Evolutionary conservation across 1,140 invertebrate genomes (phyloP), one percentile per base, ranked within the genome.

Genomic region (Ruditapes philippinarum): DNA sequence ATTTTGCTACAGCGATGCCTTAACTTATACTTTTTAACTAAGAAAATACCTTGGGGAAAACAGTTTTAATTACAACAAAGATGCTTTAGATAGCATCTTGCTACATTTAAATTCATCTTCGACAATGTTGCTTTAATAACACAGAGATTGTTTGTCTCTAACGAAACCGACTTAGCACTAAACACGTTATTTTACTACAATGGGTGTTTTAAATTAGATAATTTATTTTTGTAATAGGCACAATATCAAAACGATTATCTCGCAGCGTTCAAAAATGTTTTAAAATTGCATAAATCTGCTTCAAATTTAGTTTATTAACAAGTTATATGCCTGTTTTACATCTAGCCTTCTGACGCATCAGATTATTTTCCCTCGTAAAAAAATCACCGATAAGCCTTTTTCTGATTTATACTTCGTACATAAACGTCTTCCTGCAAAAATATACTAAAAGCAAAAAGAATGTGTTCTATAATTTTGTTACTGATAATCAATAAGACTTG

Each of bases 211-310:
- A 36, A 51, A 78, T 78, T 57, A 78, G 45, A 78, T 78, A 25
- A 78, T 78, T 33, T 78, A 36, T 51, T 49, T 78, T 33, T 0
- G 28, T 78, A 54, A 78, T 78, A 78, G 45, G 45, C 74, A 38
- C 49, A 78, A 78, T 78, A 78, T 78, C 74, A 54, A 54, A 36
- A 40, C 74, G 74, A 78, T 78, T 78, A 78, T 78, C 74, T 78
- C 7, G 0, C 28, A 78, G 45, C 45, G 33, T 78, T 78, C 74
- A 78, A 78, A 78, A 54, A 78, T 49, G 74, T 78, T 78, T 78
- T 78, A 78, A 78, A 78, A 78, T 78, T 78, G 74, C 74, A 78
- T 78, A 78, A 78, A 78, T 78, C 74, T 78, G 74, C 54, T 78
- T 78, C 74, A 78, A 78, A 78, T 78, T 78, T 78, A 54, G 74